A percentile compares a stretch with the other conserved stretches of the same genome.
Evolutionary conservation across 1,140 invertebrate genomes (phyloP).

Genomic region (Drosophila simulans): DNA sequence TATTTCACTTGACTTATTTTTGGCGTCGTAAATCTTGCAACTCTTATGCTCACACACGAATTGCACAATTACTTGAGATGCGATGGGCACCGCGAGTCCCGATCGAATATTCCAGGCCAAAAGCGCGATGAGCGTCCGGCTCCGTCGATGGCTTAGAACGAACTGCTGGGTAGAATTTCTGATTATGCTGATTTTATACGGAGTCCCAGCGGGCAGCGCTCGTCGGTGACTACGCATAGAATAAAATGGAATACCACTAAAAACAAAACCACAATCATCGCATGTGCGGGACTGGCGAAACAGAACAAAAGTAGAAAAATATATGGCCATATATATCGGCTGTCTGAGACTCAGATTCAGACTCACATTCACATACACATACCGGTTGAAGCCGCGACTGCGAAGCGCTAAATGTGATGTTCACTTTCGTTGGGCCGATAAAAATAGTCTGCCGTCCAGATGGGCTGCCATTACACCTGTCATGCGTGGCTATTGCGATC

Average conservation of each 20-base stretch:
- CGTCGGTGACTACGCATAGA: conserved; percentile 65
- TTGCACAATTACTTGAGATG: conserved; percentile 63
- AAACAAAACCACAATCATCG: conserved; percentile 52
- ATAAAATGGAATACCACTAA: conserved; percentile 68
- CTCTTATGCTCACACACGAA: conserved; percentile 16
- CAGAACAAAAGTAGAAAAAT: conserved; percentile 70
- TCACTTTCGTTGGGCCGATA: conserved; percentile 75
- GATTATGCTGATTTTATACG: conserved; percentile 84
- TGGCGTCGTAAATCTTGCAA: conserved; percentile 75
- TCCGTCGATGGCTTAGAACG: conserved; percentile 72
- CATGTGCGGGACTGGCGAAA: conserved; percentile 66
- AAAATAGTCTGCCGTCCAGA: conserved; percentile 58
- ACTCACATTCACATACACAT: conserved; percentile 6
- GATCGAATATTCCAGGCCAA: conserved; percentile 34
- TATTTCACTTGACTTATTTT: conserved; percentile 20
- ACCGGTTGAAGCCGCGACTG: conserved; percentile 23
- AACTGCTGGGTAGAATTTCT: conserved; percentile 78
- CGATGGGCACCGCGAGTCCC: background rate
- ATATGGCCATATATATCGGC: conserved; percentile 43
- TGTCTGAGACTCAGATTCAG: conserved; percentile 17
- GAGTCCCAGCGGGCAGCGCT: conserved; percentile 32
- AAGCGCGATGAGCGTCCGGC: conserved; percentile 58
- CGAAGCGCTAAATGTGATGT: conserved; percentile 58
- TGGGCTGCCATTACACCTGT: conserved; percentile 47
- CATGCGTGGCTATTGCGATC: conserved; percentile 23